Conservation (phyloP, 2,888 invertebrate species). For the Aelia acuminata region DNA sequence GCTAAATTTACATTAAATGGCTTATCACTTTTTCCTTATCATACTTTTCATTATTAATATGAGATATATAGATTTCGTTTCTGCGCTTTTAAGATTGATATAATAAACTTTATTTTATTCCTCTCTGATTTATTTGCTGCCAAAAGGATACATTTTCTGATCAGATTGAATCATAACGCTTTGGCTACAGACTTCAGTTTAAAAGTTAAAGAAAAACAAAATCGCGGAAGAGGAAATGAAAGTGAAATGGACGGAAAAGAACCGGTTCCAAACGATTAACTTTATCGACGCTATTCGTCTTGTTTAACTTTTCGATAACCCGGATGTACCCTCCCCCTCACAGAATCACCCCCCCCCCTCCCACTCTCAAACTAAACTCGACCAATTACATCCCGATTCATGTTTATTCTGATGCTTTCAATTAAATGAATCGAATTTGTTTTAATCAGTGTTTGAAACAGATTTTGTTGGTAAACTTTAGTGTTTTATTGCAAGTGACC, state of each 20-base stretch:
- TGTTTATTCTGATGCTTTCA: neutral
- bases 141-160: neutral
- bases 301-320: slow-evolving; percentile 41
- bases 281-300: slow-evolving; percentile 23
- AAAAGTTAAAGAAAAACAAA: slow-evolving; percentile 18
- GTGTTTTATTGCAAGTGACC: neutral
- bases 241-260: slow-evolving; percentile 15
- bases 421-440: slow-evolving; percentile 3
- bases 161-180: neutral
- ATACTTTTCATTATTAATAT: too few relatives aligned
- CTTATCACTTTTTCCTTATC: too few relatives aligned
- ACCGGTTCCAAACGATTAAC: slow-evolving; percentile 6
- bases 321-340: neutral
- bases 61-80: neutral
- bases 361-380: neutral
- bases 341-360: neutral
- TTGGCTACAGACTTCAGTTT: neutral
- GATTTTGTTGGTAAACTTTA: neutral
- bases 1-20: too few relatives aligned
- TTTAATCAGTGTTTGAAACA: neutral
- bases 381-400: neutral
- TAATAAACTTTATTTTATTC: too few relatives aligned
- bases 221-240: neutral
- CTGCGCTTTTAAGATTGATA: too few relatives aligned
- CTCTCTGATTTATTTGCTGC: neutral